These are phyloP conservation scores for Peromyscus polionotus DNA, from an alignment of 2,113 vertebrate genomes.

Conservation along the genomic window DNA sequence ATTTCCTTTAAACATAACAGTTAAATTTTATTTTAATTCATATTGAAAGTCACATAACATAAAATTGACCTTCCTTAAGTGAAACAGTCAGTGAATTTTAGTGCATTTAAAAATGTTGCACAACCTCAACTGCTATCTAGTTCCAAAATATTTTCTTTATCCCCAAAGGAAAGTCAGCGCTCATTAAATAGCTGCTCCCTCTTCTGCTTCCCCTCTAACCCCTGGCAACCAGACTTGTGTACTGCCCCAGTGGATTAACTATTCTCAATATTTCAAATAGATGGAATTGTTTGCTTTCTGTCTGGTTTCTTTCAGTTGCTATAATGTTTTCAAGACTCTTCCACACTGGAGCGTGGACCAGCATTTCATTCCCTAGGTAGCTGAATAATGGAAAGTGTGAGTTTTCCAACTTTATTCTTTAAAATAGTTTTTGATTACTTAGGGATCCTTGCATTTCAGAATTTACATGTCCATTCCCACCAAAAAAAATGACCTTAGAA, in stretches of 20 bases:
- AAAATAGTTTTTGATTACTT: background rate
- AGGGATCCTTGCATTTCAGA: background rate
- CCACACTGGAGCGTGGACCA: background rate
- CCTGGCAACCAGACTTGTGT: background rate
- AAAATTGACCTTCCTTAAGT: background rate
- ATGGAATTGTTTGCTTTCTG: background rate
- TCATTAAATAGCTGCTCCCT: background rate
- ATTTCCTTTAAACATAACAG: background rate
- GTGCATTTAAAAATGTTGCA: background rate
- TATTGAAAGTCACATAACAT: background rate
- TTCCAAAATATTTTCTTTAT: conserved; percentile 30
- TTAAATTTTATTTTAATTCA: background rate
- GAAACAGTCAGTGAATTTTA: background rate
- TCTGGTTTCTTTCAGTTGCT: conserved; percentile 12
- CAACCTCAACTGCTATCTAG: background rate
- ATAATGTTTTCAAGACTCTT: background rate
- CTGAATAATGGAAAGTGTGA: background rate
- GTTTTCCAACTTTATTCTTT: background rate
- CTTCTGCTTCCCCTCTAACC: background rate
- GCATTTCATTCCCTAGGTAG: background rate
- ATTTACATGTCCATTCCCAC: background rate
- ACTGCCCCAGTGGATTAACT: conserved; percentile 12
- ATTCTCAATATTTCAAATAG: background rate
- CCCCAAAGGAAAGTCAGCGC: background rate
- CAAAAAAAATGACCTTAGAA: background rate